Percentiles rank a stretch among this genome's conserved stretches.
These are phyloP conservation scores for Circaetus cinerascens DNA, from an alignment of 2,113 vertebrate genomes.

Conservation along the genomic window DNA sequence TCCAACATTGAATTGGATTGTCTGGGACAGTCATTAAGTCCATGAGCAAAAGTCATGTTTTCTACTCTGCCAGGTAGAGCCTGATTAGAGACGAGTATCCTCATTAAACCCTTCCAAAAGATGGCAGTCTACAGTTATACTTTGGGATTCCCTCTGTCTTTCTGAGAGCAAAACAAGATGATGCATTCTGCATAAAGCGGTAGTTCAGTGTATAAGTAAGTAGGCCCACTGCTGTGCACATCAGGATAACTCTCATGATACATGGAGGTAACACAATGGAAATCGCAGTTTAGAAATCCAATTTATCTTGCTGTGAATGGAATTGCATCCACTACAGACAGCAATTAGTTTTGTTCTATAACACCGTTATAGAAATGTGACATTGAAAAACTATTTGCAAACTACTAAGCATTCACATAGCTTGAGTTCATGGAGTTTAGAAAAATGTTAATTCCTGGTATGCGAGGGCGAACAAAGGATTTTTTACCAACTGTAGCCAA, in stretches of 20 bases:
- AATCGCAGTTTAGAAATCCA: slow-evolving; percentile 76
- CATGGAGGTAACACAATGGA: slow-evolving; percentile 68
- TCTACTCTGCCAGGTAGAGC: background rate
- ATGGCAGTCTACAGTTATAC: slow-evolving; percentile 21
- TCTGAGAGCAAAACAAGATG: background rate
- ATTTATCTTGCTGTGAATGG: slow-evolving; percentile 80
- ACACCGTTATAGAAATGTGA: slow-evolving; percentile 64
- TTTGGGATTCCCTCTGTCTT: slow-evolving; percentile 2
- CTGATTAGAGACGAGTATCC: background rate
- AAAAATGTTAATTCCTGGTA: slow-evolving; percentile 65
- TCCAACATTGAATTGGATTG: background rate
- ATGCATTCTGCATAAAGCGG: slow-evolving; percentile 52
- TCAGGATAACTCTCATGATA: slow-evolving; percentile 67
- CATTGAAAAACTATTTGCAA: slow-evolving; percentile 74
- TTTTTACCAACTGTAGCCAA: slow-evolving; percentile 12
- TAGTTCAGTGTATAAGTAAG: slow-evolving; percentile 62
- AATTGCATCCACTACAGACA: slow-evolving; percentile 74
- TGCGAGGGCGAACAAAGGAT: slow-evolving; percentile 10
- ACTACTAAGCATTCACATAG: slow-evolving; percentile 48
- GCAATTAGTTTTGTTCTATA: slow-evolving; percentile 79
- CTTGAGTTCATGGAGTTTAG: slow-evolving; percentile 22
- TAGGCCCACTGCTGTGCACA: slow-evolving; percentile 70
- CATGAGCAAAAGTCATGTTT: background rate
- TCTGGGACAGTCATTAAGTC: background rate
- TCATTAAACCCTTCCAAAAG: slow-evolving; percentile 46